A percentile compares a stretch with the other conserved stretches of the same genome.
Evolutionary conservation across 2,888 invertebrate genomes (phyloP).

Genomic region (Cerastis leucographa): DNA sequence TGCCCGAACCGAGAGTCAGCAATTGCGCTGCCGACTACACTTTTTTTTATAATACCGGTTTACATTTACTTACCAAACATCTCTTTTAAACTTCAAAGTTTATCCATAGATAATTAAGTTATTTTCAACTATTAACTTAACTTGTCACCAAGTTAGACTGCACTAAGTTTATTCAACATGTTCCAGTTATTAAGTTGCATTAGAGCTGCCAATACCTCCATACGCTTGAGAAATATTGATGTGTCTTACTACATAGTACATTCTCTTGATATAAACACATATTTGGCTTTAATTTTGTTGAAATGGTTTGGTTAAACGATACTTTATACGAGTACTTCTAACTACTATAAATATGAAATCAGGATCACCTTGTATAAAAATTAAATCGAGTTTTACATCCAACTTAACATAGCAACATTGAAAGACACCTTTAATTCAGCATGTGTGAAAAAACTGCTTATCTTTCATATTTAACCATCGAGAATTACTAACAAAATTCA

Average conservation of each 20-base stretch:
- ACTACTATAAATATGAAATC: not conserved
- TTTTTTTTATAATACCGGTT: too few relatives aligned
- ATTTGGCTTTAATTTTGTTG: not conserved
- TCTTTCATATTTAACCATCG: not conserved
- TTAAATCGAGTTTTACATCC: not conserved
- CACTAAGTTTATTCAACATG: not conserved
- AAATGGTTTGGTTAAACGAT: not conserved
- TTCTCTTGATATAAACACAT: not conserved
- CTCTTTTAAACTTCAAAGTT: too few relatives aligned
- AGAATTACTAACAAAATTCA: not conserved
- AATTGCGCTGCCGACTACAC: too few relatives aligned
- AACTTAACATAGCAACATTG: not conserved
- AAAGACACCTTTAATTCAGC: too few relatives aligned
- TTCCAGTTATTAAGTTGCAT: slow-evolving; percentile 13
- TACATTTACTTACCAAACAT: too few relatives aligned
- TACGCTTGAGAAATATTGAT: not conserved
- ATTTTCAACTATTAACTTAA: not conserved
- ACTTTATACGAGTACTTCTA: not conserved
- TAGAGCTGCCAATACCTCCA: not conserved
- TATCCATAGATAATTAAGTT: not conserved
- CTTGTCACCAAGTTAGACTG: slow-evolving; percentile 5
- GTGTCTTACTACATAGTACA: not conserved
- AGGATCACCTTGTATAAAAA: not conserved
- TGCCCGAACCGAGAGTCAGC: too few relatives aligned
- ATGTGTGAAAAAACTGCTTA: not conserved